Evolutionary conservation across 2,888 invertebrate species (phyloP).

Genomic region (Protodeltote pygarga): DNA sequence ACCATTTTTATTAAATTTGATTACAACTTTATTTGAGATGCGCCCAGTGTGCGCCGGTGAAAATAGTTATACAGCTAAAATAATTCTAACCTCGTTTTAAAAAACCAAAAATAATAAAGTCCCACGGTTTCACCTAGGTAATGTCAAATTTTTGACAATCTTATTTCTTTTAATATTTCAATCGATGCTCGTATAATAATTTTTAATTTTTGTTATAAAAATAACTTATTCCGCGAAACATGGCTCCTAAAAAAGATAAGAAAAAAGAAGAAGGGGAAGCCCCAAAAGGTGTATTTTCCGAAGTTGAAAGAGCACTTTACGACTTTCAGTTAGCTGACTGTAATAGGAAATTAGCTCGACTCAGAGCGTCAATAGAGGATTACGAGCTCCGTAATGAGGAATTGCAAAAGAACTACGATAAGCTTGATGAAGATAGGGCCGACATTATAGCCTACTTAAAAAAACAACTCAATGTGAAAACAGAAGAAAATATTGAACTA

Average conservation of each 20-base stretch:
- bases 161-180: conserved; percentile 11
- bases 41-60: too few species aligned
- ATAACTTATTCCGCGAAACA: conserved; percentile 42
- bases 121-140: neutral
- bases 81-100: neutral
- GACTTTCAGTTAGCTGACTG: conserved; percentile 94
- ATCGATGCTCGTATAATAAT: conserved; percentile 2
- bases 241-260: conserved; percentile 78
- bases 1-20: neutral
- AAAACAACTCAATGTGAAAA: conserved; percentile 90
- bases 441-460: conserved; percentile 95
- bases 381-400: conserved; percentile 91
- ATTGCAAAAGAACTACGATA: conserved; percentile 87
- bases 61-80: too few species aligned
- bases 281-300: conserved; percentile 77
- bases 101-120: neutral
- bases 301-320: conserved; percentile 93
- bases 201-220: conserved; percentile 5
- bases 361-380: conserved; percentile 88
- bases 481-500: conserved; percentile 88
- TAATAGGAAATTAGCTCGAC: conserved; percentile 92
- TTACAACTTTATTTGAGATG: too few species aligned
- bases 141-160: neutral
- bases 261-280: conserved; percentile 66
- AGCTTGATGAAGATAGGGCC: conserved; percentile 92